Evolutionary conservation across 2,888 invertebrate species (phyloP).

Genomic region (Trachelus troglodyta): DNA sequence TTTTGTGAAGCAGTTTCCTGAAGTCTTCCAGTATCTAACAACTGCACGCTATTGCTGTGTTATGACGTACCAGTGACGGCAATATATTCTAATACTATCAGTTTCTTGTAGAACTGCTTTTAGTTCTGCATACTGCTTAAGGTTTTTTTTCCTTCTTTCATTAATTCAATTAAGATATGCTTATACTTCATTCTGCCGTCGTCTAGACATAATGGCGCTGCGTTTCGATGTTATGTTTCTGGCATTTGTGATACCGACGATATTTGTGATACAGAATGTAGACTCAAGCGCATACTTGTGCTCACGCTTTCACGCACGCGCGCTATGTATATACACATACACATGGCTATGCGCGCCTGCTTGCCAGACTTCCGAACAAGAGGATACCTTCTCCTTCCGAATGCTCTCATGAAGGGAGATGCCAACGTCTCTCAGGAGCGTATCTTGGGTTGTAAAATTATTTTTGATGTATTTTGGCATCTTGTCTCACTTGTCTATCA

Average conservation of each 20-base stretch:
- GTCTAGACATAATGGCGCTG: neutral
- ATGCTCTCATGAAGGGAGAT: neutral
- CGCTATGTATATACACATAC: neutral
- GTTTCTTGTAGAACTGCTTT: neutral
- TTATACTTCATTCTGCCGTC: neutral
- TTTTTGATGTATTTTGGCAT: neutral
- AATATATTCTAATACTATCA: neutral
- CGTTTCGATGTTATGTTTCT: neutral
- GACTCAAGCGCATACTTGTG: neutral
- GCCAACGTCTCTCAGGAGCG: neutral
- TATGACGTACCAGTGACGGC: neutral
- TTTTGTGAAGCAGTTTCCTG: neutral
- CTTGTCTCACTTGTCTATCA: neutral
- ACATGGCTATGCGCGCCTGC: neutral
- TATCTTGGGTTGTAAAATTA: neutral
- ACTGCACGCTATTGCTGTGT: neutral
- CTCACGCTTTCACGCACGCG: neutral
- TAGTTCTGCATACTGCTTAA: neutral
- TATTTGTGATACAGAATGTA: neutral
- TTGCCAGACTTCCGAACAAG: neutral
- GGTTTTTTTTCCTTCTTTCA: neutral
- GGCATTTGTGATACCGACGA: too few species aligned
- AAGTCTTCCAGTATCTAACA: neutral
- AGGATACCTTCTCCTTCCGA: neutral
- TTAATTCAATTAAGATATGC: too few species aligned